Base-by-base conservation (phyloP, 2,888 invertebrate genomes). In the Serrognathus titanus region DNA sequence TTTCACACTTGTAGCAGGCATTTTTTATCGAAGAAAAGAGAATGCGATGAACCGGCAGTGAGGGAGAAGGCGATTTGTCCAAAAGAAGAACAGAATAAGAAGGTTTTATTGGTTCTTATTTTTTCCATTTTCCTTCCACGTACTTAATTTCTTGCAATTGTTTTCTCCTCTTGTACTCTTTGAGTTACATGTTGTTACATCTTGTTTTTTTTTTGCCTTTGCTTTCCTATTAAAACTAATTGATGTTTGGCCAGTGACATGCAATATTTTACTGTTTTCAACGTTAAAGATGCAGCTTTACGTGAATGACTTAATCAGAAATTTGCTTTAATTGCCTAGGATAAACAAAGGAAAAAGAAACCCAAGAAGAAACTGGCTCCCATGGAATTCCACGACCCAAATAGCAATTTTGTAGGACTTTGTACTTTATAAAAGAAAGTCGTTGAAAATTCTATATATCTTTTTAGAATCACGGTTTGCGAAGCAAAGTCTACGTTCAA, bases 1-100 rank as follows among this genome's bases (percentile, higher is more conserved):
- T 68, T 61, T 49, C 69, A 69, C 55, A 65, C 69, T 1, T 48
- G 39, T 8, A 38, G 53, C 10, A 3, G 12, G 1, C 8, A 52
- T 20, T 39, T 56, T 52, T 48, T 39, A 35, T 24, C 51, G 48
- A 35, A 50, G 39, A 48, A 47, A 43, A 43, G 41, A 35, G 49
- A 48, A 5, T 57, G 57, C 51, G 13, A 45, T 13, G 39, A 55
- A 49, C 37, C 39, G 12, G 9, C n/a, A 10, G n/a, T 3, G 9
- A 10, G 38, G 3, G 16, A 59, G 41, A n/a, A 43, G 11, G 37
- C 45, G 3, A 7, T 31, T 31, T 47, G 50, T 12, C 53, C 53
- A 9, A 55, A 58, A 58, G 55, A 48, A 40, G 37, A 45, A 40
- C 16, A 43, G 46, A 51, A 56, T 13, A 45, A 24, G 2, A 35